Evolutionary conservation across 2,888 invertebrate species (phyloP).

Genomic region (Pimpla rufipes): DNA sequence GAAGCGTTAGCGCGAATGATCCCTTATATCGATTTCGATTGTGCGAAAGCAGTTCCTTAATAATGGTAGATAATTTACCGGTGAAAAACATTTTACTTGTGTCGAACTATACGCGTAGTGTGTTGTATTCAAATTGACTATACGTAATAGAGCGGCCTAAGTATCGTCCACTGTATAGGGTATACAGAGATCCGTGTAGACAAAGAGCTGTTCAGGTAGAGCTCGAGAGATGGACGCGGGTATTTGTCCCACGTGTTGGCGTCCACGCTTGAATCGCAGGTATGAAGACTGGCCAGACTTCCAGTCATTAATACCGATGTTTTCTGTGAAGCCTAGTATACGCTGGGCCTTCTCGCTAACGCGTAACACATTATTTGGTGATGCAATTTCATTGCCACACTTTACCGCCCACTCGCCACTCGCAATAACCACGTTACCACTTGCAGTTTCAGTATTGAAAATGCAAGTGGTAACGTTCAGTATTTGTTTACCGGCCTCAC

Average conservation of each 20-base stretch:
- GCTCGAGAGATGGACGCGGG: neutral
- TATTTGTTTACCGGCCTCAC: neutral
- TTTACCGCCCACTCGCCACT: neutral
- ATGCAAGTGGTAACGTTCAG: too few relatives aligned
- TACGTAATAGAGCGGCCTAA: neutral
- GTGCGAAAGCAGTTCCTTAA: neutral
- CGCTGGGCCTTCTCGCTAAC: neutral
- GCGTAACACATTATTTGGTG: too few relatives aligned
- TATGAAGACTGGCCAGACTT: too few relatives aligned
- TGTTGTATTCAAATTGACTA: neutral
- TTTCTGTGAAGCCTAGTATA: constrained; percentile 6
- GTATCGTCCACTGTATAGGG: neutral
- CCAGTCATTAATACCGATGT: too few relatives aligned
- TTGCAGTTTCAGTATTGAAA: neutral
- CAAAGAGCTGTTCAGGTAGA: constrained; percentile 13
- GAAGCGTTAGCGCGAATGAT: neutral
- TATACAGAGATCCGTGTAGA: constrained; percentile 5
- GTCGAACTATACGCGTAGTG: neutral
- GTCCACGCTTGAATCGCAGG: constrained; percentile 9
- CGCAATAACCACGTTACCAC: neutral
- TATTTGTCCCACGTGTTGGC: neutral
- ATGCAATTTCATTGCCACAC: neutral
- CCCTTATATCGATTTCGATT: neutral
- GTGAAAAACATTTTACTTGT: neutral
- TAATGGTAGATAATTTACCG: neutral